A percentile compares a stretch with the other conserved stretches of the same genome.
These are phyloP conservation scores for Platycheirus albimanus DNA, from an alignment of 2,888 invertebrate species.

Conservation along the genomic window DNA sequence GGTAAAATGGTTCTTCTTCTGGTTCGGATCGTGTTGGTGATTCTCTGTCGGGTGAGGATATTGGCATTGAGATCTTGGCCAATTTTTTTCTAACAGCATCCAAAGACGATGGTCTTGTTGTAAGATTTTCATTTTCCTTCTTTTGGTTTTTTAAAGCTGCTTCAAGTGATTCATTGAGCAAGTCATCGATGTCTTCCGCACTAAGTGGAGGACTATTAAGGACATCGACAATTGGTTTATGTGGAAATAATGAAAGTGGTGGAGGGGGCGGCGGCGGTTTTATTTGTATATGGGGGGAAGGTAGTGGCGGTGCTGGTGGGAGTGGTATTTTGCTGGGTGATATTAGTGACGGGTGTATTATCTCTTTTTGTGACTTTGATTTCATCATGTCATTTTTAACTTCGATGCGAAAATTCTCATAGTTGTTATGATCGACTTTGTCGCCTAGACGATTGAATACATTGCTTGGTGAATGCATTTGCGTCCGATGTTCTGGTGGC, in stretches of 20 bases:
- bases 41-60: constrained; percentile 28
- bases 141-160: constrained; percentile 57
- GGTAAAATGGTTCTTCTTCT: constrained; percentile 44
- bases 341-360: background rate
- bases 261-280: background rate
- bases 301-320: background rate
- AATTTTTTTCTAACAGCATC: constrained; percentile 77
- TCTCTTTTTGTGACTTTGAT: background rate
- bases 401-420: constrained; percentile 73
- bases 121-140: background rate
- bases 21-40: constrained; percentile 10
- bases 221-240: constrained; percentile 76
- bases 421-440: constrained; percentile 62
- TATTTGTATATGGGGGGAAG: no score
- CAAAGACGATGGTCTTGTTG: constrained; percentile 65
- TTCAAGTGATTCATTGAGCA: constrained; percentile 76
- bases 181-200: constrained; percentile 77
- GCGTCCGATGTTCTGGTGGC: background rate
- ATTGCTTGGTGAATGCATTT: background rate
- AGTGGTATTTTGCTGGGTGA: background rate
- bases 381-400: constrained; percentile 71
- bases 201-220: constrained; percentile 79
- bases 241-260: constrained; percentile 5
- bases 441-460: constrained; percentile 75
- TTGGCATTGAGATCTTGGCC: constrained; percentile 74